Base-by-base conservation (phyloP, 2,888 invertebrate genomes). In the Volucella inanis region DNA sequence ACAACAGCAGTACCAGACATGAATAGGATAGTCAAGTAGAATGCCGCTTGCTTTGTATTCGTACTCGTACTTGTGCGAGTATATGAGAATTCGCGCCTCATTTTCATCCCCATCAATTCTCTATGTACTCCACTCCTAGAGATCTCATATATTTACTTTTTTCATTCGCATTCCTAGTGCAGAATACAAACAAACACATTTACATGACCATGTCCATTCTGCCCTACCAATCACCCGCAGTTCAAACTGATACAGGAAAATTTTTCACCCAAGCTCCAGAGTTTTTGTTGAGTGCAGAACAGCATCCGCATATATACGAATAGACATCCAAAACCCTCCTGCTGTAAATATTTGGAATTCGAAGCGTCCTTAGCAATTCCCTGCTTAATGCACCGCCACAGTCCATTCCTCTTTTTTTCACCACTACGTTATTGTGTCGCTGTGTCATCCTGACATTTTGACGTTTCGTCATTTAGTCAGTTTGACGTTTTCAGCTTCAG, bases 391-490 rank as follows among this genome's bases (percentile, higher is more conserved):
- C 86, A 84, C 86, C 87, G 87, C 84, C 50, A 65, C 71, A 64
- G 82, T 81, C 87, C 84, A 79, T 79, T 87, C 87, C 80, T 78
- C 68, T 87, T 79, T 88, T 81, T 62, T 80, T 78, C 76, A 77
- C 67, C 87, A 78, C 74, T 68, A 71, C 41, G 70, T 61, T 76
- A 22, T 22, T 22, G 4, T 22, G 81, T 87, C 81, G 78, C 86
- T 87, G 14, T 77, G 79, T 87, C 65, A 87, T 88, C 88, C 88
- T 89, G 83, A 81, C 86, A 88, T 22, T 22, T 22, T 88, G 89
- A 87, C 64, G 31, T 11, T 64, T 31, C 65, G 54, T 41, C 76
- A 54, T 11, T 64, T 70, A 64, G 71, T 49, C 64, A 72, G 52
- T 49, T 71, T 54, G 67, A 61, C 80, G 70, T 62, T 75, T 76